Evolutionary conservation across 2,888 invertebrate genomes (phyloP).

Genomic region (Pteria penguin): DNA sequence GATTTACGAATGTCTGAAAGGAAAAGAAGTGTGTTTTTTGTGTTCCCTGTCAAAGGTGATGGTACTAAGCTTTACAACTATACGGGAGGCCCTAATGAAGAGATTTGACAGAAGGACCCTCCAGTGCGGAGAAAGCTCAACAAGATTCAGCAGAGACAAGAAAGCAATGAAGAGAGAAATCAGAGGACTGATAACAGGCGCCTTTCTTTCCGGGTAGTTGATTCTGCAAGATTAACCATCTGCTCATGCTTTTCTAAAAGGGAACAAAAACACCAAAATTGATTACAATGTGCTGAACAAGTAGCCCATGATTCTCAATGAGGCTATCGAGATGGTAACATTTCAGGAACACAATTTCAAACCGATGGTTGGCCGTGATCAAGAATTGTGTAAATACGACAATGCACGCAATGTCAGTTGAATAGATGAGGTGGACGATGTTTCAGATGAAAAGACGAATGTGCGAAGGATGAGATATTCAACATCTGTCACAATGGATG

Average conservation of each 20-base stretch:
- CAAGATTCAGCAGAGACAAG: too few relatives aligned
- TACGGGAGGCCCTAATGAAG: too few relatives aligned
- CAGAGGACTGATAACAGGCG: conserved; percentile 8
- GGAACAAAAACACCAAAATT: conserved; percentile 9
- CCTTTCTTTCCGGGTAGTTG: background rate
- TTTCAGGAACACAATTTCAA: conserved; percentile 21
- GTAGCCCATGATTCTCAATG: conserved; percentile 4
- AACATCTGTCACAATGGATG: background rate
- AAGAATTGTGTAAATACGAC: background rate
- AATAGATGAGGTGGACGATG: background rate
- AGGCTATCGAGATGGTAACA: conserved; percentile 14
- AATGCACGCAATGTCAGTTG: background rate
- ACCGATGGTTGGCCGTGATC: conserved; percentile 19
- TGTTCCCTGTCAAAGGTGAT: too few relatives aligned
- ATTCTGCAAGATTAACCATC: conserved; percentile 11
- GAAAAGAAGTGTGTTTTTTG: too few relatives aligned
- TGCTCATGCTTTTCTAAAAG: conserved; percentile 21
- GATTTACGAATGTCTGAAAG: too few relatives aligned
- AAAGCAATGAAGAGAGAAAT: too few relatives aligned
- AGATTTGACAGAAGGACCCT: too few relatives aligned
- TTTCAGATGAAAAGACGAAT: background rate
- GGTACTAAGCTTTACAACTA: too few relatives aligned
- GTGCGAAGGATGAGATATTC: background rate
- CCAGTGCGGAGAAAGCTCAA: too few relatives aligned
- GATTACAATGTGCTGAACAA: conserved; percentile 18